phyloP scores from a whole-genome alignment of 2,888 invertebrate species.

The Athetis lepigone region DNA sequence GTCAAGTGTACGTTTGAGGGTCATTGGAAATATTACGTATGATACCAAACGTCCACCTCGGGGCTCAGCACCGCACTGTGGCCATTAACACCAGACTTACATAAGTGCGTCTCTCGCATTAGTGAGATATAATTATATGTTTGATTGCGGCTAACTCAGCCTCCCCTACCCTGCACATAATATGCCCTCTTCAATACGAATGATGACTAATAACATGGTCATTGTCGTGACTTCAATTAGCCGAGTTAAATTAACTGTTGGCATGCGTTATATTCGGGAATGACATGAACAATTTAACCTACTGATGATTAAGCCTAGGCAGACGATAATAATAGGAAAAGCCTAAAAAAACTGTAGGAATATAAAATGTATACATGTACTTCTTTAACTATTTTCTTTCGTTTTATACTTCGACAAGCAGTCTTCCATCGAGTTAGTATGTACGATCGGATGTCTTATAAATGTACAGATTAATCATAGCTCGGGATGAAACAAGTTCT shows the following conservation, averaged over 20 bases:
- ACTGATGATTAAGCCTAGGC: conserved; percentile 55
- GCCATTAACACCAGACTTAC: conserved; percentile 43
- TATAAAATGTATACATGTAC: neutral
- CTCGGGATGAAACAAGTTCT: conserved; percentile 40
- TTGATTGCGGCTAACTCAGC: conserved; percentile 35
- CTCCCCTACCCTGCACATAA: conserved; percentile 40
- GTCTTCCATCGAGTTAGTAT: neutral
- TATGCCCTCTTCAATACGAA: conserved; percentile 52
- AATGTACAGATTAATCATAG: conserved; percentile 53
- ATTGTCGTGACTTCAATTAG: conserved; percentile 79
- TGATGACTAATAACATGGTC: conserved; percentile 71
- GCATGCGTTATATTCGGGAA: conserved; percentile 67
- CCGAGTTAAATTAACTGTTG: conserved; percentile 72
- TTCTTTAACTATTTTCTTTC: neutral
- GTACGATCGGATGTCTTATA: conserved; percentile 15
- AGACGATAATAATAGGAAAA: conserved; percentile 62
- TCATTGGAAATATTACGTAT: conserved; percentile 73
- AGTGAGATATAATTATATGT: conserved; percentile 32
- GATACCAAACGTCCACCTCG: conserved; percentile 64
- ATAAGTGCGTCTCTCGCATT: conserved; percentile 29
- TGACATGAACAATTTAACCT: conserved; percentile 68
- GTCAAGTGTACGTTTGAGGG: conserved; percentile 77
- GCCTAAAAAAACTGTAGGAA: conserved; percentile 6
- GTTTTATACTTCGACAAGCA: neutral
- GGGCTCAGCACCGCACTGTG: conserved; percentile 36